Conservation (phyloP, 2,113 vertebrate genomes). For the Xenopus tropicalis region UCB_Xtro_10.0 CM004446.2:94471501-94472000, state of each 20-base stretch:
- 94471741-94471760: constrained; percentile 28
- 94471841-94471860: constrained; percentile 42
- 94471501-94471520: too few species aligned
- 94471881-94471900: constrained; percentile 49
- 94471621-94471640: constrained; percentile 28
- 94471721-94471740: constrained; percentile 50
- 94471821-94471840: constrained; percentile 23
- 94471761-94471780: constrained; percentile 26
- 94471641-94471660: constrained; percentile 12
- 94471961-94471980: constrained; percentile 52
- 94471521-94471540: too few species aligned
- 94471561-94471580: neutral
- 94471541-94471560: too few species aligned
- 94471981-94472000: constrained; percentile 53
- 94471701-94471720: constrained; percentile 46
- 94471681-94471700: constrained; percentile 26
- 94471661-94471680: constrained; percentile 31
- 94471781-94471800: constrained; percentile 37
- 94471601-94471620: constrained; percentile 3
- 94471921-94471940: constrained; percentile 53
- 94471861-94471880: constrained; percentile 46
- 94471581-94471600: neutral
- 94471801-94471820: neutral
- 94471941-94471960: constrained; percentile 50
- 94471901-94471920: constrained; percentile 51